Conservation (phyloP, 2,797 vertebrate genomes). For the Echeneis naucrates region DNA sequence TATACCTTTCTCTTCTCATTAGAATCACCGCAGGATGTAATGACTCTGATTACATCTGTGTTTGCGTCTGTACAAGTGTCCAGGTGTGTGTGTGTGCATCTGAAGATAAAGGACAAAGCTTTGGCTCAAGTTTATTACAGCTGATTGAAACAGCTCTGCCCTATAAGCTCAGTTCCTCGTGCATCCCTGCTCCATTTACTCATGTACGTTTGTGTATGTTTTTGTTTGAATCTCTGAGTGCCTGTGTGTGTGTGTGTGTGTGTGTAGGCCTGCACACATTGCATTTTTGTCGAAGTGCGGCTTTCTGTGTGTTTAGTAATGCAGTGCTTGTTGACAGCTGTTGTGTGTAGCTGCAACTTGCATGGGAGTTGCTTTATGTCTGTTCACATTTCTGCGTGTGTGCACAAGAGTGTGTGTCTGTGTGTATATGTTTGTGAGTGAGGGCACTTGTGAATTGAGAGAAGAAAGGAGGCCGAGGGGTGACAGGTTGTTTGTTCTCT, state of each 20-base stretch:
- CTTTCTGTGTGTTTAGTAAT: constrained; percentile 58
- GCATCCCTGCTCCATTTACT: constrained; percentile 46
- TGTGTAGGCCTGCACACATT: constrained; percentile 9
- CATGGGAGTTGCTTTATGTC: constrained; percentile 61
- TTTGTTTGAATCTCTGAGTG: neutral
- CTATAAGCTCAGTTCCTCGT: constrained; percentile 56
- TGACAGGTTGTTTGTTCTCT: constrained; percentile 79
- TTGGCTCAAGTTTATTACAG: constrained; percentile 60
- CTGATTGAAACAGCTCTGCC: constrained; percentile 71
- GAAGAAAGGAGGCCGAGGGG: constrained; percentile 70
- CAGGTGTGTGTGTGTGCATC: constrained; percentile 31
- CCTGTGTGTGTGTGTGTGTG: constrained; percentile 3
- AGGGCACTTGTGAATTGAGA: constrained; percentile 57
- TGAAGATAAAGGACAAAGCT: constrained; percentile 43
- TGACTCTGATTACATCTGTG: constrained; percentile 69
- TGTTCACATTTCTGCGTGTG: constrained; percentile 40
- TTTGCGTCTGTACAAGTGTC: constrained; percentile 56
- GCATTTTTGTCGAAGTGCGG: constrained; percentile 36
- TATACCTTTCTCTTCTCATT: constrained; percentile 86
- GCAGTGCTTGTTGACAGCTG: constrained; percentile 66
- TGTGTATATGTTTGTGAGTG: constrained; percentile 4
- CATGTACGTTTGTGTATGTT: constrained; percentile 30
- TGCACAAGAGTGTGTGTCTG: constrained; percentile 5
- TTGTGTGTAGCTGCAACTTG: constrained; percentile 55
- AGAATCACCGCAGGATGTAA: constrained; percentile 77